These are phyloP conservation scores for Neomicropteryx cornuta DNA, from an alignment of 1,140 invertebrate genomes.

Conservation along the genomic window DNA sequence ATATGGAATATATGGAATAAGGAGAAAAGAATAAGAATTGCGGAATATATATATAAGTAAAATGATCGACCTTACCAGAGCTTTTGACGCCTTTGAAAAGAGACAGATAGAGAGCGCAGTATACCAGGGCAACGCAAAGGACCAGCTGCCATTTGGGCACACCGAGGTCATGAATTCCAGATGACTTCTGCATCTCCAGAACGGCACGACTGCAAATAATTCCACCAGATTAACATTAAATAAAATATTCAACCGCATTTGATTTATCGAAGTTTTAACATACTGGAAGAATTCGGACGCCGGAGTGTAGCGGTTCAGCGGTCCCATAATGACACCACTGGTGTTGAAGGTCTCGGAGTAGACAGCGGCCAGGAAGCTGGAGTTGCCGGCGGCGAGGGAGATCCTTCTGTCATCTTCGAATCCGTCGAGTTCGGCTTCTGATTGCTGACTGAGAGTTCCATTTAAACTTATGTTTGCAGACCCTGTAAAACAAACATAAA, in stretches of 20 bases:
- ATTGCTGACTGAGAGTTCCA: too few relatives aligned
- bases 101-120: conserved; percentile 67
- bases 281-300: conserved; percentile 55
- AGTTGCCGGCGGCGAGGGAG: neutral
- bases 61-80: conserved; percentile 72
- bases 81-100: conserved; percentile 80
- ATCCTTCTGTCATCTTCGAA: too few relatives aligned
- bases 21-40: too few relatives aligned
- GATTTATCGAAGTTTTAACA: conserved; percentile 19
- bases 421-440: too few relatives aligned
- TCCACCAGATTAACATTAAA: neutral
- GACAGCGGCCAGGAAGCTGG: neutral
- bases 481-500: too few relatives aligned
- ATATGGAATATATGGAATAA: too few relatives aligned
- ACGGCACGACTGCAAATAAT: conserved; percentile 57
- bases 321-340: conserved; percentile 24
- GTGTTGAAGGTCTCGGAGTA: conserved; percentile 22
- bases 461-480: too few relatives aligned
- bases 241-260: neutral
- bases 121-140: conserved; percentile 57
- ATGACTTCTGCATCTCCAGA: conserved; percentile 61
- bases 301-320: conserved; percentile 44
- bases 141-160: conserved; percentile 61
- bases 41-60: too few relatives aligned
- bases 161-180: conserved; percentile 60